Percentiles rank a stretch among this genome's conserved stretches.
Conservation (phyloP, 2,797 vertebrate species). For the Arremon aurantiirostris region DNA sequence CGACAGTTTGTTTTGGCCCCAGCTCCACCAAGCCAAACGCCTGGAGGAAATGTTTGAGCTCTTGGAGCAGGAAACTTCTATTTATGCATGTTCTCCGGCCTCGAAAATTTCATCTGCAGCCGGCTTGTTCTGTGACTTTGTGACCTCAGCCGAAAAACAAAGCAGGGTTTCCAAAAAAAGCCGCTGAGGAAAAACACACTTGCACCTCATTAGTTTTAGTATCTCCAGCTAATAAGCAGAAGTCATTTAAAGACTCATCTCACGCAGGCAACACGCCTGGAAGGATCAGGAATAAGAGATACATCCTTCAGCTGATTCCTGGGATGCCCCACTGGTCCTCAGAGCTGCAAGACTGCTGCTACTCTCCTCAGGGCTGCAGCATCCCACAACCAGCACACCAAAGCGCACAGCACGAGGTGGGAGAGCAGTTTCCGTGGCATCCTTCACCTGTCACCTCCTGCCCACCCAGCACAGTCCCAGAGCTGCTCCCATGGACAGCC, state of each 20-base stretch:
- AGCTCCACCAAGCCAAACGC: background rate
- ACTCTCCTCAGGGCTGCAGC: background rate
- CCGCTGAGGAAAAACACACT: background rate
- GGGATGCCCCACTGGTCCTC: background rate
- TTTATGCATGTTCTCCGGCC: conserved; percentile 55
- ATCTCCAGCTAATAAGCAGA: conserved; percentile 37
- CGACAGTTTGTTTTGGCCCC: conserved; percentile 30
- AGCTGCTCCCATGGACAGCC: background rate
- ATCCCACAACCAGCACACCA: background rate
- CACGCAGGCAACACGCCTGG: fast-evolving
- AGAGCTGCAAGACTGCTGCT: background rate
- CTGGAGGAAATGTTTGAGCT: conserved; percentile 60
- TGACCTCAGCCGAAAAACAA: conserved; percentile 63
- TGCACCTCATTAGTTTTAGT: conserved; percentile 48
- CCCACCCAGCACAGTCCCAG: background rate
- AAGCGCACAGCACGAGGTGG: fast-evolving
- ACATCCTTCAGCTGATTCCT: background rate
- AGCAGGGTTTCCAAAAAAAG: conserved; percentile 59
- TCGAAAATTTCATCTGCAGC: conserved; percentile 60
- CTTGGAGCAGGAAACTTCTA: conserved; percentile 62
- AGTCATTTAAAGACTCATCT: conserved; percentile 53
- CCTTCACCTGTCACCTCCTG: background rate
- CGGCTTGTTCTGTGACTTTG: conserved; percentile 38
- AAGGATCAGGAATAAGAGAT: background rate
- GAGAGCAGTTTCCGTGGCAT: background rate